Evolutionary conservation across 2,797 vertebrate species (phyloP), one percentile per base, ranked within the genome.

Genomic region (Gymnodraco acuticeps): DNA sequence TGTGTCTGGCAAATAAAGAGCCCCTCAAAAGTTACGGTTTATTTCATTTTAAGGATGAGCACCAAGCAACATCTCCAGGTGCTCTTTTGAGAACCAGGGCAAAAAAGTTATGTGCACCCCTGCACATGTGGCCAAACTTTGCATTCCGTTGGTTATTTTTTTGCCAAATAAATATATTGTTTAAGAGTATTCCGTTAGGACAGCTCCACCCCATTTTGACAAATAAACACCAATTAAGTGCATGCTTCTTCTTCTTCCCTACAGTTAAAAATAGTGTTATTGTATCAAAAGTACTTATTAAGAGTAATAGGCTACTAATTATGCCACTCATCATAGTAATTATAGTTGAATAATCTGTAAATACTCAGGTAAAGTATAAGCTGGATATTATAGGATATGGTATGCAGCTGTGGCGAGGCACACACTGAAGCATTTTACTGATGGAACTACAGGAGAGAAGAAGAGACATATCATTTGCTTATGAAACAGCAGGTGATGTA

Each of bases 401-500:
- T 42, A n/a, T 58, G 33, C 33, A 41, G 33, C 33, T 58, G 55
- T 54, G 53, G 27, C n/a, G 27, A 54, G 27, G 27, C 53, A 54
- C 8, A 27, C 23, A 52, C 20, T 23, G 20, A 52, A 52, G 43
- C 43, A 45, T 52, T 27, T 59, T 42, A 38, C 38, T 59, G 38
- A 38, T 38, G 10, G 11, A 15, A 59, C 38, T 19, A 42, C 17
- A 41, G 55, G 27, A 19, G 13, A 43, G 38, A 59, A 42, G 17
- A 59, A 43, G 12, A 20, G 38, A 52, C 50, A 38, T 38, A n/a
- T 38, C 10, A 56, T 56, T 56, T 59, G n/a, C 38, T 15, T 42
- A 15, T 59, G 56, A 59, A 42, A 42, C 4, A 41, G n/a, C 56
- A 59, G 56, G 41, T 42, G 56, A 38, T 56, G 54, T n/a, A n/a